A percentile compares a stretch with the other conserved stretches of the same genome.
Evolutionary conservation across 2,797 vertebrate genomes (phyloP).

Genomic region (Balearica regulorum): DNA sequence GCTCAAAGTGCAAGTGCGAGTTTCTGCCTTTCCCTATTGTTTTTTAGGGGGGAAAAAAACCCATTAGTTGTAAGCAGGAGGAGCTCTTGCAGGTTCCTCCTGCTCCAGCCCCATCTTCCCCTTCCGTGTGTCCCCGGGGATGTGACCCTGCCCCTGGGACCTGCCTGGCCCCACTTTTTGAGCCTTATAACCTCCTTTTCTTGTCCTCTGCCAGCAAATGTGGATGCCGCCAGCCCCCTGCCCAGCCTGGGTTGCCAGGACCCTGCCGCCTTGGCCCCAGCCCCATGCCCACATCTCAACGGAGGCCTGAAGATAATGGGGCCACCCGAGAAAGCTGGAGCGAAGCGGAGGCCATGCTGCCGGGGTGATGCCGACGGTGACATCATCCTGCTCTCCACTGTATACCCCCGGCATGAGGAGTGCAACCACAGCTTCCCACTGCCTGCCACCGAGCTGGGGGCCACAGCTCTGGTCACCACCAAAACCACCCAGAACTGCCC

Average conservation of each 20-base stretch:
- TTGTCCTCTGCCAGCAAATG: not conserved
- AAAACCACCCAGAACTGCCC: constrained; percentile 67
- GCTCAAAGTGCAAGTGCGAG: not conserved
- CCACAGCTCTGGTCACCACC: constrained; percentile 75
- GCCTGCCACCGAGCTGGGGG: constrained; percentile 76
- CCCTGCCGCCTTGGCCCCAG: not conserved
- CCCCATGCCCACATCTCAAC: not conserved
- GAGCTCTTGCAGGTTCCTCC: not conserved
- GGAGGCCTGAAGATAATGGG: not conserved
- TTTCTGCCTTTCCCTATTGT: not conserved
- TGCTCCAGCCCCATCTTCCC: not conserved
- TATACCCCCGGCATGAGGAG: not conserved
- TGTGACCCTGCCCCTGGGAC: accelerated
- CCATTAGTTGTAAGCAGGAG: not conserved
- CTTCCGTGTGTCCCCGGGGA: not conserved
- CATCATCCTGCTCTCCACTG: not conserved
- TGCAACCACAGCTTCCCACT: constrained; percentile 63
- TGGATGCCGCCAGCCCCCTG: not conserved
- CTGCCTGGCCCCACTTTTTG: not conserved
- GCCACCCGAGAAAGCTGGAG: not conserved
- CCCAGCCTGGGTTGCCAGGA: not conserved
- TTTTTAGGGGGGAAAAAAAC: accelerated
- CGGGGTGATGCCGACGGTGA: not conserved
- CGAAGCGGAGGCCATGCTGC: not conserved
- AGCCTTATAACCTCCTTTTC: not conserved